Evolutionary conservation across 2,888 invertebrate genomes (phyloP), one percentile per base, ranked within the genome.

Genomic region (Dryocosmus kuriphilus): DNA sequence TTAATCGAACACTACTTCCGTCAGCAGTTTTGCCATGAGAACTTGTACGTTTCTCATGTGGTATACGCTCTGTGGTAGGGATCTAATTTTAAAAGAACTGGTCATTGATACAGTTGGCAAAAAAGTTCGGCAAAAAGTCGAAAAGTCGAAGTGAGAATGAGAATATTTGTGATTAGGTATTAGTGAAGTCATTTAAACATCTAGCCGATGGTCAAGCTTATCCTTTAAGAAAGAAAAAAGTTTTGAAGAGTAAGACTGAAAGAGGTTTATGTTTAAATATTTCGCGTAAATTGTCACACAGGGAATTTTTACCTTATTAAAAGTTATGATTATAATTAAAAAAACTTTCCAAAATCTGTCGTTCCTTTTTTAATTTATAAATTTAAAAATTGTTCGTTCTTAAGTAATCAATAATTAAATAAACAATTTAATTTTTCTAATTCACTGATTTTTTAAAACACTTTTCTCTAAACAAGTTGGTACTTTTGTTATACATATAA

Each of bases 11-110:
- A 14, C 24, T 24, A 57, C 24, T 57, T 57, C 57, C 22, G 57
- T 57, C 57, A 57, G 57, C 57, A 57, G 11, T 57, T 57, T 24
- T 57, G 9, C 24, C 57, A 57, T 57, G 24, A 24, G 57, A 57
- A 57, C 24, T 24, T 24, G 11, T 16, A 24, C 11, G 57, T 16
- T 57, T 27, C 57, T 5, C 14, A 57, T 57, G 41, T 16, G 41
- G 41, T 41, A n/a, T n/a, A 41, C 41, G 41, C 16, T 14, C 9
- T 22, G 9, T 14, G 24, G 24, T 11, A 24, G 16, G 1, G 57
- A 24, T 24, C 16, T 65, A 11, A 22, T 38, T 35, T 63, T 38
- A 14, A 22, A 19, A 4, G 24, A 57, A 22, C 9, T 51, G 19
- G 19, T 57, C 57, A 24, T 22, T n/a, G n/a, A 51, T 51, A 51